Percentiles rank a stretch among this genome's conserved stretches.
Evolutionary conservation across 2,797 vertebrate species (phyloP).

Genomic region (Myiotriccus ornatus): DNA sequence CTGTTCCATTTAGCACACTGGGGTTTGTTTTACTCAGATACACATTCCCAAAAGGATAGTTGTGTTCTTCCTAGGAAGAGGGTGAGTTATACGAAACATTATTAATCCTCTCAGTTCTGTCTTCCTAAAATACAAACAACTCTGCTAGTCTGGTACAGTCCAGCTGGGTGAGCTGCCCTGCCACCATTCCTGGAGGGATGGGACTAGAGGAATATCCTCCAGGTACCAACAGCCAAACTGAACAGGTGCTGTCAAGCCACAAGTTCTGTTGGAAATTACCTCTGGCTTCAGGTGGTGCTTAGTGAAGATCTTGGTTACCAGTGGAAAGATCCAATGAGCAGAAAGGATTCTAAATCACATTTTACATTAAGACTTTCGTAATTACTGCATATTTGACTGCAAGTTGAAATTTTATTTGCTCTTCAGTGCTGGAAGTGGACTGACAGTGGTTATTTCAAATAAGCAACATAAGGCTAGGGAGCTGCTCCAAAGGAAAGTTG

Average conservation of each 20-base stretch:
- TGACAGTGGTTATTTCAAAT: neutral
- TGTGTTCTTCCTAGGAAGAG: neutral
- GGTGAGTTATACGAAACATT: neutral
- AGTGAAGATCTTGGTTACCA: neutral
- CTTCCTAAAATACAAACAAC: neutral
- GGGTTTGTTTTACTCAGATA: neutral
- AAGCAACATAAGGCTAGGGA: neutral
- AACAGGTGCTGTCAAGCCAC: neutral
- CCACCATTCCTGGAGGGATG: accelerated
- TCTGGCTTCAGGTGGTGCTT: neutral
- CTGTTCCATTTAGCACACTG: too few relatives aligned
- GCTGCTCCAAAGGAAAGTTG: neutral
- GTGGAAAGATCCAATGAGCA: neutral
- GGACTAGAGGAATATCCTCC: neutral
- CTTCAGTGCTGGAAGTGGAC: neutral
- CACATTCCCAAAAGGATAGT: neutral
- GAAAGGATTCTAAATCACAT: neutral
- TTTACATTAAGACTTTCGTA: neutral
- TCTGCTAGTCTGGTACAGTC: neutral
- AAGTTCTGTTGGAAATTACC: neutral
- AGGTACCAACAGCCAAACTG: neutral
- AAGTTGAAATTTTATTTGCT: constrained; percentile 7
- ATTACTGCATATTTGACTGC: neutral
- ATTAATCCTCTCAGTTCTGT: neutral
- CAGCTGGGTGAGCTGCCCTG: neutral